Conservation (phyloP, 1,140 invertebrate species). For the Hylaeus anthracinus region DNA sequence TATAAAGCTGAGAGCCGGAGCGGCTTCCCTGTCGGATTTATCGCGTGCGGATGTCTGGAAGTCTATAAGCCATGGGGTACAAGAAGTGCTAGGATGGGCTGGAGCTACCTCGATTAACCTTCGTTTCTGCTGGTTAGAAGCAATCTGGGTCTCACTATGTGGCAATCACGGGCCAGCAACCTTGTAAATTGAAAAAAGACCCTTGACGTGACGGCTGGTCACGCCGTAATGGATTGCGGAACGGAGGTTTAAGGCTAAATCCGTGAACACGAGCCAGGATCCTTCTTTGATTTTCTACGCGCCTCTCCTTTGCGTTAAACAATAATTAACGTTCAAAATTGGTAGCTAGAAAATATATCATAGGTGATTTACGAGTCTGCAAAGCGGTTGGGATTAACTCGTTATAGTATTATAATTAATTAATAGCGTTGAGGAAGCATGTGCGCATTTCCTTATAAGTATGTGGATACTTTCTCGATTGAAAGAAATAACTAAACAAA, state of each 20-base stretch:
- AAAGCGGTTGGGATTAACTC: too few species aligned
- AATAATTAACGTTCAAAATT: neutral
- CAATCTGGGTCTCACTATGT: slow-evolving; percentile 23
- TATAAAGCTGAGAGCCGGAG: slow-evolving; percentile 61
- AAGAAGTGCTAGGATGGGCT: neutral
- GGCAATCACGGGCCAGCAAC: slow-evolving; percentile 29
- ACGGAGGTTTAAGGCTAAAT: slow-evolving; percentile 8
- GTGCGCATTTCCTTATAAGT: too few species aligned
- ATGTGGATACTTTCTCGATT: too few species aligned
- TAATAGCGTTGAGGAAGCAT: too few species aligned
- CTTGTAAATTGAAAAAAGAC: slow-evolving; percentile 13
- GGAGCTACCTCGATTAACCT: slow-evolving; percentile 55
- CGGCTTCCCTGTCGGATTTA: slow-evolving; percentile 41
- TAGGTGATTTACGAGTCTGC: too few species aligned
- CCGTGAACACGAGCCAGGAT: neutral
- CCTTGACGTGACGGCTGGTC: slow-evolving; percentile 13
- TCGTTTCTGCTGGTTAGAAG: slow-evolving; percentile 44
- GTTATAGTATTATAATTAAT: too few species aligned
- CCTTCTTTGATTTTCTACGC: neutral
- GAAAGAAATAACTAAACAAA: too few species aligned
- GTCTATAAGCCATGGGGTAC: slow-evolving; percentile 6
- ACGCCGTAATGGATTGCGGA: slow-evolving; percentile 12
- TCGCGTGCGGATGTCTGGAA: slow-evolving; percentile 31
- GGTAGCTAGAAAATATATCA: neutral
- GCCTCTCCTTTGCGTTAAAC: neutral